Base-by-base conservation (phyloP, 2,888 invertebrate species). In the Bimastos eiseni region DNA sequence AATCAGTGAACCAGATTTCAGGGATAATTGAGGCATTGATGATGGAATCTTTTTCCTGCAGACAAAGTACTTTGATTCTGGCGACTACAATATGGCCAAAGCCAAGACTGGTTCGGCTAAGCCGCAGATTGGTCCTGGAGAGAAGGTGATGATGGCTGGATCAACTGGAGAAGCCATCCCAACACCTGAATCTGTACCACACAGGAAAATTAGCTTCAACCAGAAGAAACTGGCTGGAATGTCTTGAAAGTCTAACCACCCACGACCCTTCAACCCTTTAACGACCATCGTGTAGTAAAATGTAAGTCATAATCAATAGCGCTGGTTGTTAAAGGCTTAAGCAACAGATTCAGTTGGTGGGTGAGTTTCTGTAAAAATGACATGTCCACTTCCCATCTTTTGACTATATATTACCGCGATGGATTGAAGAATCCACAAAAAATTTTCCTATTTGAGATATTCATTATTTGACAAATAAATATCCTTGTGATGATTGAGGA, bases 61-160 rank as follows among this genome's bases (percentile, higher is more conserved):
- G 97, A 98, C 98, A 97, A 99, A 99, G 95, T 99, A 98, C 96
- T 99, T 99, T 95, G 99, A 99, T 95, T 99, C 99, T 88, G 99
- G 99, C 33, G 99, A 99, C 96, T 99, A 99, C 96, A 99, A 99
- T 96, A 99, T 99, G 99, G 94, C 99, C 34, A 99, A 98, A 95
- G 98, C 99, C 95, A 96, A 96, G 92, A 95, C 94, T 92, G 94
- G 91, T 30, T n/a, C 55, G 17, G 30, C 83, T 34, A 70, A 55
- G 49, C 44, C 0, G n/a, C 90, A n/a, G 2, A 11, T 21, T 19
- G 91, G 88, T 17, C 90, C 90, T 36, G 90, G 89, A 21, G 55
- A 90, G 89, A 91, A 91, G 88, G 92, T 93, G 38, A 36, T 90
- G n/a, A 41, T 92, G 44, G 93, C 94, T 90, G 94, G 94, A 90